Conservation (phyloP, 2,888 invertebrate species). For the Drepana falcataria region DNA sequence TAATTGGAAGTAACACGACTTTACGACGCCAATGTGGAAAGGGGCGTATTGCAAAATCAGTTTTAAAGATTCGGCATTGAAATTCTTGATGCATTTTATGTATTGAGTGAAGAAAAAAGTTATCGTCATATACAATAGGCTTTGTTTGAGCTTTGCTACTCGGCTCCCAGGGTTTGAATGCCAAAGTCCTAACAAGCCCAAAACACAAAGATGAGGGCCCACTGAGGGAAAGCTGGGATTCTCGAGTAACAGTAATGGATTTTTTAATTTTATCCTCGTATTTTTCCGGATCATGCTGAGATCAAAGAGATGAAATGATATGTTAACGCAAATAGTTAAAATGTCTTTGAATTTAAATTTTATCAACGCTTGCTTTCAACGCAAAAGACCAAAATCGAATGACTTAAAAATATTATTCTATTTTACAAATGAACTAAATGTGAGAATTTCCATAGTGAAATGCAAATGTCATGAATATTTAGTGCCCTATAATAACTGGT, state of each 20-base stretch:
- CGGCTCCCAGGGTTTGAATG: conserved; percentile 28
- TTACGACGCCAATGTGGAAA: conserved; percentile 51
- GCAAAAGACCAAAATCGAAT: neutral
- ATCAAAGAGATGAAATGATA: too few relatives aligned
- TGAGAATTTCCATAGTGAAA: conserved; percentile 30
- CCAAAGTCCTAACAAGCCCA: conserved; percentile 42
- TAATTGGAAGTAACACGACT: conserved; percentile 42
- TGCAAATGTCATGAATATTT: conserved; percentile 37
- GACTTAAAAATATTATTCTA: neutral
- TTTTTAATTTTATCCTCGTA: neutral
- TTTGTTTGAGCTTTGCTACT: conserved; percentile 29
- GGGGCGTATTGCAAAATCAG: conserved; percentile 49
- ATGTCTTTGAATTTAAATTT: too few relatives aligned
- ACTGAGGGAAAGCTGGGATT: conserved; percentile 43
- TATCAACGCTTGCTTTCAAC: too few relatives aligned
- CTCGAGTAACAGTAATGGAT: conserved; percentile 29
- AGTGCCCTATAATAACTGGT: conserved; percentile 37
- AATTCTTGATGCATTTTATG: conserved; percentile 36
- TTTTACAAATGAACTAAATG: conserved; percentile 22
- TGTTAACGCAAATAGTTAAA: too few relatives aligned
- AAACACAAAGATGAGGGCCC: conserved; percentile 41
- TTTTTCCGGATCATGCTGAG: neutral
- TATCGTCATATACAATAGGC: conserved; percentile 33
- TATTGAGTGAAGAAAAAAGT: conserved; percentile 48
- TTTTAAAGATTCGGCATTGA: conserved; percentile 31